A percentile compares a stretch with the other conserved stretches of the same genome.
Evolutionary conservation across 2,888 invertebrate genomes (phyloP).

Genomic region (Drosophila longiperda): DNA sequence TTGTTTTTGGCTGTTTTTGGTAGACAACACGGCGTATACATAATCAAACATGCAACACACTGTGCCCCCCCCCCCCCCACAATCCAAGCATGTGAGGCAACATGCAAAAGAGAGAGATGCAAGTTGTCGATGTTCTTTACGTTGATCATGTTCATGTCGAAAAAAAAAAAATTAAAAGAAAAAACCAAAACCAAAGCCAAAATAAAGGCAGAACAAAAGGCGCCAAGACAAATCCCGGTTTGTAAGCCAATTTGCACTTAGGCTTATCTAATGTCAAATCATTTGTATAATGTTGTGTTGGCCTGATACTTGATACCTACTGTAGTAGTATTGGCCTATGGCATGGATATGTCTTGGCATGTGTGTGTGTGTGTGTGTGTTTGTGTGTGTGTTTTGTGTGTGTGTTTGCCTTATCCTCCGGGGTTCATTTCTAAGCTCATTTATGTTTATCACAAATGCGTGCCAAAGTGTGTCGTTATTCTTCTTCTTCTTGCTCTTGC

Average conservation of each 20-base stretch:
- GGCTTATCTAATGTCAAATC: constrained; percentile 85
- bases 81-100: constrained; percentile 35
- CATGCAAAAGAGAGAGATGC: constrained; percentile 58
- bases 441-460: constrained; percentile 85
- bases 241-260: constrained; percentile 85
- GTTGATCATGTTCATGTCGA: not conserved
- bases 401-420: constrained; percentile 78
- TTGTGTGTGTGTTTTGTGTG: constrained; percentile 24
- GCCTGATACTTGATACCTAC: constrained; percentile 81
- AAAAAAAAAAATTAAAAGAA: not conserved
- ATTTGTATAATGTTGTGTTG: constrained; percentile 84
- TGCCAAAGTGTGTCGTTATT: constrained; percentile 83
- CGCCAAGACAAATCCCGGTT: constrained; percentile 83
- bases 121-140: constrained; percentile 17
- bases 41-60: constrained; percentile 23
- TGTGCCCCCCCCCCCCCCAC: constrained; percentile 10
- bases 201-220: constrained; percentile 25
- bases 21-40: constrained; percentile 5
- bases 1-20: not conserved
- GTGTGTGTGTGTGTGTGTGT: constrained; percentile 11
- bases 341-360: constrained; percentile 33
- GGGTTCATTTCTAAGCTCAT: constrained; percentile 85
- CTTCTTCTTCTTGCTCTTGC: constrained; percentile 49
- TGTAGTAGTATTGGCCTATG: constrained; percentile 57
- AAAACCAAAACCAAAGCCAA: not conserved